Percentiles rank a stretch among this genome's conserved stretches.
Evolutionary conservation across 2,113 vertebrate genomes (phyloP).

Genomic region (Laticauda laticaudata): DNA sequence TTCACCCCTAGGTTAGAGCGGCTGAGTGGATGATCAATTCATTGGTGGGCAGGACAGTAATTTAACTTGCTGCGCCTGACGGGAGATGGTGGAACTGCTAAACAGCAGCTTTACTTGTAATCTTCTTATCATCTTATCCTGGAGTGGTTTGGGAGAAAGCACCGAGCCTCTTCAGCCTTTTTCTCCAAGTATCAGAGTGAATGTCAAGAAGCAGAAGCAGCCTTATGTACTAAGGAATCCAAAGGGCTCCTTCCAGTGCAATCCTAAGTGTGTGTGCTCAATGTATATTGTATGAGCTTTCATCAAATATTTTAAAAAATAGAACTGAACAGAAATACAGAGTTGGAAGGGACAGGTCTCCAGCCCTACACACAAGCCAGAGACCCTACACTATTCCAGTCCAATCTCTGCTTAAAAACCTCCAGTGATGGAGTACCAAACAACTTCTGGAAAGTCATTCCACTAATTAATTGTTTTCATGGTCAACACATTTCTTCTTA

Average conservation of each 20-base stretch:
- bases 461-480: too few relatives aligned
- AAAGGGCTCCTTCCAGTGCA: background rate
- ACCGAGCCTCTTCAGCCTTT: constrained; percentile 48
- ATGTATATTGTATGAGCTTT: background rate
- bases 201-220: constrained; percentile 68
- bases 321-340: too few relatives aligned
- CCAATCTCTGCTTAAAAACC: background rate
- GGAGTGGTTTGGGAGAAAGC: constrained; percentile 64
- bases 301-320: background rate
- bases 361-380: too few relatives aligned
- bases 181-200: constrained; percentile 60
- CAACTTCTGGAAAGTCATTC: background rate
- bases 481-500: too few relatives aligned
- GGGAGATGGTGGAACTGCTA: constrained; percentile 73
- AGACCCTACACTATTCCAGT: background rate
- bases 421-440: background rate
- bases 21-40: constrained; percentile 71
- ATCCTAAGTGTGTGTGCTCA: background rate
- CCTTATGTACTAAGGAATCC: constrained; percentile 41
- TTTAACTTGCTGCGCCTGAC: constrained; percentile 75
- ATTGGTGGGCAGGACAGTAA: constrained; percentile 67
- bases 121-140: constrained; percentile 80
- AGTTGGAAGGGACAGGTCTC: too few relatives aligned
- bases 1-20: constrained; percentile 64
- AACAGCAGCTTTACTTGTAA: constrained; percentile 80